Evolutionary conservation across 2,888 invertebrate species (phyloP), one percentile per base, ranked within the genome.

Genomic region (Toxonevra muliebris): DNA sequence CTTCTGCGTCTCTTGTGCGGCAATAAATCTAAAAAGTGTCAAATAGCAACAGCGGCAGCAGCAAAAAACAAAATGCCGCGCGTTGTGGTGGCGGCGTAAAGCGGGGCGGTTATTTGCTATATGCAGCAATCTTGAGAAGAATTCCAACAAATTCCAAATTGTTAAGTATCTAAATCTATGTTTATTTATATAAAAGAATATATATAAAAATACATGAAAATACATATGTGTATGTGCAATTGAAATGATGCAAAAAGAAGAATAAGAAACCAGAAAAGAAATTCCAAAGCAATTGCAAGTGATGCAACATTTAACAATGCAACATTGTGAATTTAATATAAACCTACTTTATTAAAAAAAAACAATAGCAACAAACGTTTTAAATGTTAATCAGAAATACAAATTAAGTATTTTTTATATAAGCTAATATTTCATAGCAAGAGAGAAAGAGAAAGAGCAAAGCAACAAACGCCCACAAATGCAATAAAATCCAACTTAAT

Each of bases 21-120:
- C 83, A 77, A 84, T 83, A 83, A 83, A 83, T 84, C 81, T 81
- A 76, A 77, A 78, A 80, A 80, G 83, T 83, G 83, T 84, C 83
- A 83, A 82, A 81, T 77, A 76, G 73, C 77, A 70, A 73, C 74
- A 68, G 53, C 65, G 65, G 65, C 61, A 63, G 63, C 17, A 42
- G 48, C 55, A 45, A 55, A 57, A 43, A 61, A 63, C 64, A 60
- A 63, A 57, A 60, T 68, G 65, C 52, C 53, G 55, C 17, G 55
- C 59, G 58, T 59, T 55, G 13, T 12, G 64, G 30, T n/a, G 64
- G 48, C 41, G 64, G 64, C 19, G 48, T 30, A 7, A 30, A 30
- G 30, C 30, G 30, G 30, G 30, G 30, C 30, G 7, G 30, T 4
- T n/a, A 30, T 30, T 30, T 30, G 30, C 30, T 30, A 7, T 7